A percentile compares a stretch with the other conserved stretches of the same genome.
phyloP scores from a whole-genome alignment of 1,140 invertebrate genomes.

The Bombus polaris region DNA sequence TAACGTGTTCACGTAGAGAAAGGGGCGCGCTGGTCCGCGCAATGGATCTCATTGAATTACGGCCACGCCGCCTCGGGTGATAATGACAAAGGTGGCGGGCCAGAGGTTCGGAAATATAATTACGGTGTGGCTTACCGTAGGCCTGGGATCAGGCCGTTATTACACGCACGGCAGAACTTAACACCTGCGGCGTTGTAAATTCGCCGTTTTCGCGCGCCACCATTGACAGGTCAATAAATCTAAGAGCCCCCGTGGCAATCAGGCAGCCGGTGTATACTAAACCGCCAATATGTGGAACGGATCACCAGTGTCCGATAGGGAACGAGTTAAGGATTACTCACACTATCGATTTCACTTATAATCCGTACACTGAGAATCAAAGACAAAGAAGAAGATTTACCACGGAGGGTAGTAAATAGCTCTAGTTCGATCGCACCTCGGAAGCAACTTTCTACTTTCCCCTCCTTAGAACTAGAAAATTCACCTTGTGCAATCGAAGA shows the following conservation, averaged over 20 bases:
- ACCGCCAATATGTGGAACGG: conserved; percentile 67
- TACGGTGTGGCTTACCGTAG: conserved; percentile 74
- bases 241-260: conserved; percentile 71
- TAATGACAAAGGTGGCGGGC: conserved; percentile 71
- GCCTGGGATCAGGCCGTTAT: conserved; percentile 67
- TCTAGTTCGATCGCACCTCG: not conserved
- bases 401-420: too few relatives aligned
- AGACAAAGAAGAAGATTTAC: not conserved
- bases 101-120: conserved; percentile 71
- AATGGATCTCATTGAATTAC: conserved; percentile 68
- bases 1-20: conserved; percentile 27
- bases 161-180: conserved; percentile 73
- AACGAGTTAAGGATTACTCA: conserved; percentile 63
- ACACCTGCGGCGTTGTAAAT: conserved; percentile 79
- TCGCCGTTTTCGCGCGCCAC: conserved; percentile 74
- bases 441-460: not conserved
- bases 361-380: not conserved
- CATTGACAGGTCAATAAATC: conserved; percentile 80
- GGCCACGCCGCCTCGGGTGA: conserved; percentile 60
- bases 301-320: conserved; percentile 63
- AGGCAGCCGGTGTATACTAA: conserved; percentile 63
- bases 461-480: not conserved
- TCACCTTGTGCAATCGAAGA: not conserved
- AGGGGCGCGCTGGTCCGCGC: conserved; percentile 36
- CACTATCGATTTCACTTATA: conserved; percentile 26